phyloP scores from a whole-genome alignment of 2,797 vertebrate species.

The Muscicapa striata region DNA sequence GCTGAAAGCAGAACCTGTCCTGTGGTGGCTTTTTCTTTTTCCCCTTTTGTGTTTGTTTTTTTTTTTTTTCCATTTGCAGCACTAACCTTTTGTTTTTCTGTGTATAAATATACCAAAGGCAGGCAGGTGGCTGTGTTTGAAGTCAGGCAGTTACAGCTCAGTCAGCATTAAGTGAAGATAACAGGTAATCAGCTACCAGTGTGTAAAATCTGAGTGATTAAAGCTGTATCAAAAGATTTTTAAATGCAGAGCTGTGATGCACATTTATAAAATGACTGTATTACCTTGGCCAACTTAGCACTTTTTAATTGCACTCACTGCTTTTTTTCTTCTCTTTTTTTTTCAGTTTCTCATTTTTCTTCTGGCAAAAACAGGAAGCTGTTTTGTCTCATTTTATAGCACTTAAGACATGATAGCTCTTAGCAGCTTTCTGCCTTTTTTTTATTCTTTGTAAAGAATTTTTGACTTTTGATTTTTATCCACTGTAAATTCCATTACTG shows the following conservation, averaged over 20 bases:
- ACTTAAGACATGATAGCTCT: conserved; percentile 22
- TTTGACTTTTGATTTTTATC: neutral
- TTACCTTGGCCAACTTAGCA: conserved; percentile 8
- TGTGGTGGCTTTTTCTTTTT: conserved; percentile 43
- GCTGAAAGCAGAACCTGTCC: conserved; percentile 57
- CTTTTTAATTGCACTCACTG: neutral
- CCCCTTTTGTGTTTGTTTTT: neutral
- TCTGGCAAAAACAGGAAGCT: neutral
- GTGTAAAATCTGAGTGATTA: conserved; percentile 20
- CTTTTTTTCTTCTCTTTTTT: neutral
- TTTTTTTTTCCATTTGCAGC: conserved; percentile 10
- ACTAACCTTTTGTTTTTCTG: conserved; percentile 50
- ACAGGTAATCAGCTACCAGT: conserved; percentile 21
- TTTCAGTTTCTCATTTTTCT: neutral
- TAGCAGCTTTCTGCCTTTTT: neutral
- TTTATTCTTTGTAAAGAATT: conserved; percentile 6
- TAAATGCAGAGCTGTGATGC: neutral
- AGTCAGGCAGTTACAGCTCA: conserved; percentile 35
- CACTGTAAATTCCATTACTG: neutral
- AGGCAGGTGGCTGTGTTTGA: conserved; percentile 56
- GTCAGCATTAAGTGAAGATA: conserved; percentile 43
- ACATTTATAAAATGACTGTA: neutral
- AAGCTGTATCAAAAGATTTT: neutral
- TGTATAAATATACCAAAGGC: conserved; percentile 78
- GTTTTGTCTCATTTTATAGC: conserved; percentile 8